Conservation (phyloP, 2,888 invertebrate genomes). For the Hydrotaea diabolus region DNA sequence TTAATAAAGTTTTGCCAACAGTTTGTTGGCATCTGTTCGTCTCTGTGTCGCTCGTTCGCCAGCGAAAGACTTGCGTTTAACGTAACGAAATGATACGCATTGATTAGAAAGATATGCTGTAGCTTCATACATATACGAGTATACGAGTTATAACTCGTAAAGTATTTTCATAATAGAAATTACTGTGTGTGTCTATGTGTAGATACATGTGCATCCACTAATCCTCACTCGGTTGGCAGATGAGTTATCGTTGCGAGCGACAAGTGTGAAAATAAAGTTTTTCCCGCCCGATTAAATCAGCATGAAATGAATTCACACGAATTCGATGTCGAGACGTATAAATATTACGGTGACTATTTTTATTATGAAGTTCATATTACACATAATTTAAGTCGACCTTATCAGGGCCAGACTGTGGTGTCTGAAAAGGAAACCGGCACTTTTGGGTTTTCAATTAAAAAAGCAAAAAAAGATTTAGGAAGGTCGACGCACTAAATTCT, state of each 20-base stretch:
- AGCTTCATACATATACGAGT: too few species aligned
- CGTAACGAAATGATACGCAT: constrained; percentile 17
- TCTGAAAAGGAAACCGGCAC: too few species aligned
- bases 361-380: too few species aligned
- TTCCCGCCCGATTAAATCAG: constrained; percentile 30
- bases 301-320: constrained; percentile 27
- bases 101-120: neutral
- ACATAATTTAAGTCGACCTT: too few species aligned
- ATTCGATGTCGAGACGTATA: neutral
- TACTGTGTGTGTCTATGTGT: neutral
- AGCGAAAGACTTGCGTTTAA: neutral
- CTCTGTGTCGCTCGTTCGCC: neutral
- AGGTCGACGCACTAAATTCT: too few species aligned
- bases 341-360: neutral
- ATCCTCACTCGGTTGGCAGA: neutral
- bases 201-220: neutral
- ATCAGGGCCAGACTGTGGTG: too few species aligned
- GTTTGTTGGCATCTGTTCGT: constrained; percentile 31
- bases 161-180: neutral
- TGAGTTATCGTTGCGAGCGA: constrained; percentile 25
- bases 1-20: constrained; percentile 8
- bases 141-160: neutral
- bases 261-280: constrained; percentile 52
- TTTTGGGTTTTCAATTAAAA: too few species aligned
- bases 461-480: too few species aligned